phyloP scores from a whole-genome alignment of 2,113 vertebrate genomes.

The Podarcis muralis region DNA sequence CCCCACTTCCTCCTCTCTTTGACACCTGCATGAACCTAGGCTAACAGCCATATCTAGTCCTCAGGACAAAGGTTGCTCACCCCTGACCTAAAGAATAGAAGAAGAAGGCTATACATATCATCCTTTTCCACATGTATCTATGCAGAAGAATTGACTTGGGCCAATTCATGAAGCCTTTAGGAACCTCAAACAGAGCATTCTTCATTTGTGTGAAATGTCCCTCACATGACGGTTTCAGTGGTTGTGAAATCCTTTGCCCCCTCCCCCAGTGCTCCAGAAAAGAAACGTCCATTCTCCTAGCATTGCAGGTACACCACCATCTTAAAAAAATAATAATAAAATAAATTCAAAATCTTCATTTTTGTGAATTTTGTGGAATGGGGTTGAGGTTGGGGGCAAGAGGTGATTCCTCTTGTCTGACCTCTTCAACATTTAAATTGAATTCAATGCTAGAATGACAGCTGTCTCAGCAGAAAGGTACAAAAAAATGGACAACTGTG shows the following conservation, averaged over 20 bases:
- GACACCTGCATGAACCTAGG: too few species aligned
- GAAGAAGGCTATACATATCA: background rate
- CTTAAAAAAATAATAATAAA: background rate
- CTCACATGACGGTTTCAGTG: background rate
- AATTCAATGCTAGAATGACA: background rate
- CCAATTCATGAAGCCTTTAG: background rate
- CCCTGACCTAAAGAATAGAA: background rate
- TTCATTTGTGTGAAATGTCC: too few species aligned
- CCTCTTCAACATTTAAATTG: constrained; percentile 8
- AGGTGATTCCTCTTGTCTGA: background rate
- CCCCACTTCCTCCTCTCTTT: too few species aligned
- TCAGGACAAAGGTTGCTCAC: background rate
- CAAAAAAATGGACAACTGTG: background rate
- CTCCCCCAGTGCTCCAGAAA: background rate
- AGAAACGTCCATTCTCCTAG: background rate
- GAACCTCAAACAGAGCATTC: too few species aligned
- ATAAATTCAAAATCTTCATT: background rate
- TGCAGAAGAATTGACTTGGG: background rate
- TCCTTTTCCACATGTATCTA: background rate
- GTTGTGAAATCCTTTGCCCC: background rate
- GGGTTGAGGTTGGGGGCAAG: background rate
- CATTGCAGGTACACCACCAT: background rate
- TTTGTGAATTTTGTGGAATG: background rate
- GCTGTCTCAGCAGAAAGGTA: constrained; percentile 6
- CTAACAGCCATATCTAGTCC: too few species aligned